Evolutionary conservation across 2,113 vertebrate species (phyloP).

Genomic region (Gnathonemus echidnorhynchus): DNA sequence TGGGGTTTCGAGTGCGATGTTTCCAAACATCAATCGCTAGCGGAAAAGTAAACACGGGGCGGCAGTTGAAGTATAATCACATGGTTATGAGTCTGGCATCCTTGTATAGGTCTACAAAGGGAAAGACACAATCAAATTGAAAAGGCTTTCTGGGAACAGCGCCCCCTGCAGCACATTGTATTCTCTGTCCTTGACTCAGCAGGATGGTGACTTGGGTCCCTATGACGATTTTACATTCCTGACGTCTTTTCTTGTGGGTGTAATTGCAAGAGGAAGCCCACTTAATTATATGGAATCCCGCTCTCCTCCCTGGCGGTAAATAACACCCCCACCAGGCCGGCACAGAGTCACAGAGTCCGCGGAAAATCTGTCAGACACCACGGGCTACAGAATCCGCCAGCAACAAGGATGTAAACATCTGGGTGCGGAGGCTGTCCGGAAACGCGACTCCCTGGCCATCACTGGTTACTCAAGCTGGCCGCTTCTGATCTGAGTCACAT

Average conservation of each 20-base stretch:
- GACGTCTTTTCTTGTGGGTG: not conserved
- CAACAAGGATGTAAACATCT: slow-evolving; percentile 35
- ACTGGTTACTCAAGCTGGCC: not conserved
- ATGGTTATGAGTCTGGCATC: not conserved
- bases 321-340: slow-evolving; percentile 37
- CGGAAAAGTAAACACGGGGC: not conserved
- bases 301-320: slow-evolving; percentile 38
- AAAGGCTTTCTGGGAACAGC: not conserved
- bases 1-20: not conserved
- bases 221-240: not conserved
- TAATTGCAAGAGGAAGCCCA: not conserved
- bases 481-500: slow-evolving; percentile 19
- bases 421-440: not conserved
- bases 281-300: not conserved
- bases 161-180: not conserved
- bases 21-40: not conserved
- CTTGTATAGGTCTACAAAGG: not conserved
- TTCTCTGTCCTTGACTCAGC: not conserved
- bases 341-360: slow-evolving; percentile 32
- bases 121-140: not conserved
- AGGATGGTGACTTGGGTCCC: not conserved
- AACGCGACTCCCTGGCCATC: not conserved
- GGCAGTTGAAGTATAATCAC: too few species aligned
- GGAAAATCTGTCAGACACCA: slow-evolving; percentile 26
- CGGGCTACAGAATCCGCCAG: slow-evolving; percentile 38